Conservation (phyloP, 2,888 invertebrate genomes). For the Chydorus sphaericus region DNA sequence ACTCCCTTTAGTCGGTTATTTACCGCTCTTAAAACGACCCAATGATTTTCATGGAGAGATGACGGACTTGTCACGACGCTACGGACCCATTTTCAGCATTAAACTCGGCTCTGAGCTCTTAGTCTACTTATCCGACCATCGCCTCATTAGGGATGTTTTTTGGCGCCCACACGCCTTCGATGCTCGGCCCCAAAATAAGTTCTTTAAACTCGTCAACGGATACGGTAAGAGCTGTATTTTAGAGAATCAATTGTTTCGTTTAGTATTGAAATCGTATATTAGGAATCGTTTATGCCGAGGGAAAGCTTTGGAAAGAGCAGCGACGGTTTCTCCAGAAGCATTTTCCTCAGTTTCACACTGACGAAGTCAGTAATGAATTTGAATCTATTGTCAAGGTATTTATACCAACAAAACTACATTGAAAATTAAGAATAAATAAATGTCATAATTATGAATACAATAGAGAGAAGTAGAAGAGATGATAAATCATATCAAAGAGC, state of each 20-base stretch:
- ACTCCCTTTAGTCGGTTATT: slow-evolving; percentile 64
- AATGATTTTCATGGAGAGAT: slow-evolving; percentile 58
- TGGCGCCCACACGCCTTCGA: slow-evolving; percentile 75
- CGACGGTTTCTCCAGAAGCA: slow-evolving; percentile 73
- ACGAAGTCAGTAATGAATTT: slow-evolving; percentile 61
- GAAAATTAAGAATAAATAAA: background rate
- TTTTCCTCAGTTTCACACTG: slow-evolving; percentile 65
- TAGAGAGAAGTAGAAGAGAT: slow-evolving; percentile 63
- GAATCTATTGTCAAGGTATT: slow-evolving; percentile 69
- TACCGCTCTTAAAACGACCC: slow-evolving; percentile 65
- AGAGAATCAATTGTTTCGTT: too few relatives aligned
- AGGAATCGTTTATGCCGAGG: slow-evolving; percentile 82
- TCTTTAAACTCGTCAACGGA: slow-evolving; percentile 71
- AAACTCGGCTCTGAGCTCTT: slow-evolving; percentile 66
- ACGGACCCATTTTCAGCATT: slow-evolving; percentile 68
- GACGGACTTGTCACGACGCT: slow-evolving; percentile 56
- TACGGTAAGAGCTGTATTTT: slow-evolving; percentile 52
- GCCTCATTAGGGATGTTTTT: slow-evolving; percentile 70
- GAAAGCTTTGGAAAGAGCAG: slow-evolving; percentile 79
- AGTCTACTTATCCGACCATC: slow-evolving; percentile 73
- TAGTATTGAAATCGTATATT: slow-evolving; percentile 49
- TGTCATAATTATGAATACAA: slow-evolving; percentile 36
- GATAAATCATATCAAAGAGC: slow-evolving; percentile 45
- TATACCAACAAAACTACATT: too few relatives aligned
- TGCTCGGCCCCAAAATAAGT: slow-evolving; percentile 69